phyloP scores from a whole-genome alignment of 2,888 invertebrate species.

The Diaphora mendica region DNA sequence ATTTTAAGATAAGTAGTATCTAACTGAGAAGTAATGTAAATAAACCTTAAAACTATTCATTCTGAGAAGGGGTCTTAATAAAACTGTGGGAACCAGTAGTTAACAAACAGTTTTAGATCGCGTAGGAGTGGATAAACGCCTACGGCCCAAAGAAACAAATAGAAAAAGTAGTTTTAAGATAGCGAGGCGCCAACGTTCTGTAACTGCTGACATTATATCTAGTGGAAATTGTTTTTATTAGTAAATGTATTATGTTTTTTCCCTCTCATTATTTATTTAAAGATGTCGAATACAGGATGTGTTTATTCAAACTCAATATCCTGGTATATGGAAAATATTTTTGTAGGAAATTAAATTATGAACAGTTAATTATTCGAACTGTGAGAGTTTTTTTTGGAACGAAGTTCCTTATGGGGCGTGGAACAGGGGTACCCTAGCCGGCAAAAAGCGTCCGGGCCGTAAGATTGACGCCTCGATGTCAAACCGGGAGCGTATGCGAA shows the following conservation, averaged over 20 bases:
- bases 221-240: slow-evolving; percentile 3
- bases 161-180: slow-evolving; percentile 1
- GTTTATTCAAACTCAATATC: background rate
- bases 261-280: background rate
- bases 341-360: too few relatives aligned
- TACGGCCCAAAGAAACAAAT: slow-evolving; percentile 5
- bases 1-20: too few relatives aligned
- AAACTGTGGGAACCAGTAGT: slow-evolving; percentile 1
- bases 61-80: background rate
- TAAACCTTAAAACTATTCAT: background rate
- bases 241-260: background rate
- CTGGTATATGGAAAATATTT: too few relatives aligned
- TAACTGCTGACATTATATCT: background rate
- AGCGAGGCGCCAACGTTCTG: slow-evolving; percentile 8
- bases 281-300: background rate
- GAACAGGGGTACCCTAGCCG: too few relatives aligned
- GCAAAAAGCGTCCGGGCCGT: too few relatives aligned
- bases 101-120: slow-evolving; percentile 25
- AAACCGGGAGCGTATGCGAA: too few relatives aligned
- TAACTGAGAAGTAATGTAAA: too few relatives aligned
- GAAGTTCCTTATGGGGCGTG: too few relatives aligned
- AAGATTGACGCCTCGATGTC: too few relatives aligned
- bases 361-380: too few relatives aligned
- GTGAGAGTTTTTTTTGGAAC: too few relatives aligned
- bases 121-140: slow-evolving; percentile 14